Evolutionary conservation across 2,797 vertebrate species (phyloP), one percentile per base, ranked within the genome.

Genomic region (Simalia tracyae): DNA sequence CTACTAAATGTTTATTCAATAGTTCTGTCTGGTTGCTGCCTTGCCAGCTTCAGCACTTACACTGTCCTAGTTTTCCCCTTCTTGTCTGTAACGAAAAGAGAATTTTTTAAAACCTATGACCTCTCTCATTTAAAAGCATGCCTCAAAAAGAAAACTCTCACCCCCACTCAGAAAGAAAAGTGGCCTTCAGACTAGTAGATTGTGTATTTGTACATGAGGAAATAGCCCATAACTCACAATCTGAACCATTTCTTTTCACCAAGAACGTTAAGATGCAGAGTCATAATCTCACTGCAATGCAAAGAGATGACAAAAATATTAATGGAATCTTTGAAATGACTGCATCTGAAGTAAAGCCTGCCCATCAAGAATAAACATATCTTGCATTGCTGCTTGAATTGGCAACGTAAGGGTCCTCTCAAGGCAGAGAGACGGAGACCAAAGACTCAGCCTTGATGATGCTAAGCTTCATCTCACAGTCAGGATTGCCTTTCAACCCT

Each of bases 181-280:
- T 86, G 89, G 89, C 89, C 89, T 85, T 76, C 95, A 93, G 92
- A 92, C 60, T 5, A 76, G 90, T 91, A 91, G 93, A 50, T 57
- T 90, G 92, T 81, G 31, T 88, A 63, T 94, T 93, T 93, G 76
- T 72, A 31, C 61, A 56, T 92, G 92, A 95, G 94, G 92, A 97
- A 95, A 93, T 0, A 84, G 85, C 87, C 88, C 92, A 94, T 96
- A 88, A 94, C 31, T 94, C 91, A 93, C 57, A 72, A 92, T 93
- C 92, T 94, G 91, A 94, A 96, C 94, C 87, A 15, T 96, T 96
- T 97, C 94, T 94, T 66, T 88, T 93, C 26, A 64, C 86, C 85
- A 50, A 15, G 0, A 84, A 10, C 59, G 84, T 4, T 50, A 61
- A 89, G 36, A 28, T 17, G 26, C 22, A 28, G 84, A 93, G 91